A percentile compares a stretch with the other conserved stretches of the same genome.
phyloP scores from a whole-genome alignment of 2,797 vertebrate species.

The Dromococcyx pavoninus region DNA sequence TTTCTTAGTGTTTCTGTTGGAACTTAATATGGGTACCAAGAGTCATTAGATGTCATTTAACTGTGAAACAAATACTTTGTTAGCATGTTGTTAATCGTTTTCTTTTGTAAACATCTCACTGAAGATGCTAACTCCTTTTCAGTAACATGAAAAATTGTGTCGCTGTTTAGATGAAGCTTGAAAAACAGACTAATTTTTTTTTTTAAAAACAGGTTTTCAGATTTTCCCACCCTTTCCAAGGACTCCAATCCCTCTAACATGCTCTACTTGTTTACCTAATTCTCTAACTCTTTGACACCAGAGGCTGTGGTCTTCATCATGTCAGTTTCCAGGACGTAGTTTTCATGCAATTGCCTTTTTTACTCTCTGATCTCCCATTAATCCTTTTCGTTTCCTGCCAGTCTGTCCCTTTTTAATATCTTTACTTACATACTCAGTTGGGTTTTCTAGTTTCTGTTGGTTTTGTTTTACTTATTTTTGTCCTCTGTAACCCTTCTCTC shows the following conservation, averaged over 20 bases:
- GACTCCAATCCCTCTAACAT: neutral
- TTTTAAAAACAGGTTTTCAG: neutral
- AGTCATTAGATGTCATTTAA: neutral
- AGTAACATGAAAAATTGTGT: neutral
- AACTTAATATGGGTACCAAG: neutral
- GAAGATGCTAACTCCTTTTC: neutral
- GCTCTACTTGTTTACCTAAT: neutral
- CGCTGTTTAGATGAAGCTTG: neutral
- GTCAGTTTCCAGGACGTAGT: neutral
- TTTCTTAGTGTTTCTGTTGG: neutral
- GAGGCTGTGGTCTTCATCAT: neutral
- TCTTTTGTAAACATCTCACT: neutral
- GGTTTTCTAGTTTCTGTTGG: neutral
- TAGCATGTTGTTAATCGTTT: neutral
- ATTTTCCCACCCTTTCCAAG: neutral
- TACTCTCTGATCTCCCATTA: neutral
- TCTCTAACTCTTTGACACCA: neutral
- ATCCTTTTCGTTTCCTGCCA: neutral
- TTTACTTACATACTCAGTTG: neutral
- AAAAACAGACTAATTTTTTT: neutral
- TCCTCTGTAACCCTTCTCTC: neutral
- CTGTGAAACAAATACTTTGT: neutral
- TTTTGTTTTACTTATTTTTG: neutral
- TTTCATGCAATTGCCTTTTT: neutral
- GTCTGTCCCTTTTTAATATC: neutral